Evolutionary conservation across 35 echinoderm and acorn worm genomes (phyloP).

Genomic region (Chiridota heheva): DNA sequence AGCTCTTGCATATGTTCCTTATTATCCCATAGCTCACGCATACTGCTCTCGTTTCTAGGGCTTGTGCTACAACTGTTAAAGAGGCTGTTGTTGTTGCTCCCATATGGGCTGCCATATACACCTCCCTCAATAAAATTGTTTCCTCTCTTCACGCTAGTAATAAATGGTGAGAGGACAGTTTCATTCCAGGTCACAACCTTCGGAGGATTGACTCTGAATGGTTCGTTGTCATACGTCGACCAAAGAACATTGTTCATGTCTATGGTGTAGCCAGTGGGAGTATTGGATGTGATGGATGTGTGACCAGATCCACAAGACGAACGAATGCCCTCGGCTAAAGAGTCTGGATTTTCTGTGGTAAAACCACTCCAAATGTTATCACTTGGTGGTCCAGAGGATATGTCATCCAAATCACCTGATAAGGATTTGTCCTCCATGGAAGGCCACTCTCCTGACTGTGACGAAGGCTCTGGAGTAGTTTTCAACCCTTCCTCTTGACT

Average conservation of each 20-base stretch:
- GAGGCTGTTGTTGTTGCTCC: slow-evolving; percentile 90
- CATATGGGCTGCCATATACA: slow-evolving; percentile 97
- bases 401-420: slow-evolving; percentile 2
- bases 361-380: slow-evolving; percentile 58
- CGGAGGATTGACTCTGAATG: slow-evolving; percentile 61
- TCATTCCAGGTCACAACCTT: slow-evolving; percentile 91
- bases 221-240: slow-evolving; percentile 86
- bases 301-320: slow-evolving; percentile 44
- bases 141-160: slow-evolving; percentile 32
- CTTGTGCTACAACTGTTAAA: slow-evolving; percentile 94
- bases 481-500: slow-evolving; percentile 1
- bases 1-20: slow-evolving; percentile 57
- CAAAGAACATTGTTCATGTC: slow-evolving; percentile 95
- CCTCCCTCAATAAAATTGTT: slow-evolving; percentile 88
- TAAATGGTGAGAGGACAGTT: slow-evolving; percentile 44
- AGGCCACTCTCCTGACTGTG: slow-evolving; percentile 22
- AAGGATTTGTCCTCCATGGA: not conserved
- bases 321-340: slow-evolving; percentile 66
- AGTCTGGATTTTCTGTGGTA: slow-evolving; percentile 48
- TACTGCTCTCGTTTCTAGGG: slow-evolving; percentile 72
- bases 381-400: slow-evolving; percentile 31
- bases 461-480: not conserved
- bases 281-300: slow-evolving; percentile 11
- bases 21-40: slow-evolving; percentile 81
- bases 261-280: slow-evolving; percentile 29